Evolutionary conservation across 2,888 invertebrate species (phyloP).

Genomic region (Crocallis elinguaria): DNA sequence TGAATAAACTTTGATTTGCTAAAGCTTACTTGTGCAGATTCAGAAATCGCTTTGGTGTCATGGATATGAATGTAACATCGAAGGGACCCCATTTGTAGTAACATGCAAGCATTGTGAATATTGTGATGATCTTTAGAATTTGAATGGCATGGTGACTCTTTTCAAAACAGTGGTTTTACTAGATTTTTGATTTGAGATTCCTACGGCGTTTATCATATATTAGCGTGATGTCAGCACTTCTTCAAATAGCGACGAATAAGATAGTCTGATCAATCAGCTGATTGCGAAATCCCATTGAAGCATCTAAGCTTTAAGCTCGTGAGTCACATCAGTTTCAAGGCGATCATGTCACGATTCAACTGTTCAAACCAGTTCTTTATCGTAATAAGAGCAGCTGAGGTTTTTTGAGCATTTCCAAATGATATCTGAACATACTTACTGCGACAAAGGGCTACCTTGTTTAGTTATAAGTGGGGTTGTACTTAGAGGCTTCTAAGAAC

Average conservation of each 20-base stretch:
- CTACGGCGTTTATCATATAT: not conserved
- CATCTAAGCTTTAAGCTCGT: slow-evolving; percentile 22
- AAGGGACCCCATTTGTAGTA: too few species aligned
- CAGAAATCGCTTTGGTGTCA: too few species aligned
- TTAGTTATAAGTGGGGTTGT: slow-evolving; percentile 1
- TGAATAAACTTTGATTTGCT: too few species aligned
- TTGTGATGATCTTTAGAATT: too few species aligned
- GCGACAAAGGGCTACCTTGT: slow-evolving; percentile 2
- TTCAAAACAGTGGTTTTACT: too few species aligned
- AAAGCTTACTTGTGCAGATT: too few species aligned
- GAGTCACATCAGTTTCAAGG: slow-evolving; percentile 32
- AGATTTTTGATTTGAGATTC: not conserved
- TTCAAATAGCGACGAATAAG: slow-evolving; percentile 5
- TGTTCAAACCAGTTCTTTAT: not conserved
- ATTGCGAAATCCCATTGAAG: slow-evolving; percentile 27
- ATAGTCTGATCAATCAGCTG: slow-evolving; percentile 31
- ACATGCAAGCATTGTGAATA: too few species aligned
- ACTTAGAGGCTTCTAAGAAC: slow-evolving; percentile 33
- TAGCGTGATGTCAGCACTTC: slow-evolving; percentile 4
- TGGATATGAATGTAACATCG: too few species aligned
- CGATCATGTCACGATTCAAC: slow-evolving; percentile 3
- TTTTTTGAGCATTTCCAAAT: not conserved
- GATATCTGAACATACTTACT: not conserved
- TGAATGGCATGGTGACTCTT: too few species aligned
- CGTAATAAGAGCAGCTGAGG: not conserved